phyloP scores from a whole-genome alignment of 2,797 vertebrate genomes.

The Pseudochirops corinnae region DNA sequence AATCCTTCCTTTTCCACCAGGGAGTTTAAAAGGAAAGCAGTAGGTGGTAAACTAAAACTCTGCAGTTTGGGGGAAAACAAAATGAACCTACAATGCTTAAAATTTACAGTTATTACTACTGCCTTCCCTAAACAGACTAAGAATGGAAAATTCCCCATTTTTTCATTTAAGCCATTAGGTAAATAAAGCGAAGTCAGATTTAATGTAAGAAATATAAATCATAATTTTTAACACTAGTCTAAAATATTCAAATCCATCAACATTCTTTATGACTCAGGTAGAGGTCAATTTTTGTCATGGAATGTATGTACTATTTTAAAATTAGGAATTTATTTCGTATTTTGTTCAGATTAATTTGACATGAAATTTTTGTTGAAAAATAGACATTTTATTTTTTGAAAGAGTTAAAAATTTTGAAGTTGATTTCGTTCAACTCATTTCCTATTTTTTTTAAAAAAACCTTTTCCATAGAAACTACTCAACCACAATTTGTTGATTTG shows the following conservation, averaged over 20 bases:
- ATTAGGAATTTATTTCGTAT: not conserved
- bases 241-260: not conserved
- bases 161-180: not conserved
- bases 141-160: not conserved
- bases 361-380: not conserved
- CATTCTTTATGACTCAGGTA: not conserved
- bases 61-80: slow-evolving; percentile 36
- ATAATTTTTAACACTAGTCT: not conserved
- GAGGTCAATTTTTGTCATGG: not conserved
- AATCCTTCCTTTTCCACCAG: not conserved
- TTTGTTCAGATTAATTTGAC: not conserved
- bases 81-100: not conserved
- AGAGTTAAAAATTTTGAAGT: not conserved
- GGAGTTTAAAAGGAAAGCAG: slow-evolving; percentile 25
- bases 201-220: not conserved
- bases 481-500: not conserved
- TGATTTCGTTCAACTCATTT: not conserved
- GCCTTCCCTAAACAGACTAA: not conserved
- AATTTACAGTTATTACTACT: not conserved
- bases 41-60: slow-evolving; percentile 54
- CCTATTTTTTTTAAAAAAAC: not conserved
- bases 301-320: not conserved
- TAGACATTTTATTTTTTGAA: not conserved
- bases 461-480: not conserved
- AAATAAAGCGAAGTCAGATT: not conserved